Conservation (phyloP, 2,888 invertebrate genomes). For the Myopa testacea region DNA sequence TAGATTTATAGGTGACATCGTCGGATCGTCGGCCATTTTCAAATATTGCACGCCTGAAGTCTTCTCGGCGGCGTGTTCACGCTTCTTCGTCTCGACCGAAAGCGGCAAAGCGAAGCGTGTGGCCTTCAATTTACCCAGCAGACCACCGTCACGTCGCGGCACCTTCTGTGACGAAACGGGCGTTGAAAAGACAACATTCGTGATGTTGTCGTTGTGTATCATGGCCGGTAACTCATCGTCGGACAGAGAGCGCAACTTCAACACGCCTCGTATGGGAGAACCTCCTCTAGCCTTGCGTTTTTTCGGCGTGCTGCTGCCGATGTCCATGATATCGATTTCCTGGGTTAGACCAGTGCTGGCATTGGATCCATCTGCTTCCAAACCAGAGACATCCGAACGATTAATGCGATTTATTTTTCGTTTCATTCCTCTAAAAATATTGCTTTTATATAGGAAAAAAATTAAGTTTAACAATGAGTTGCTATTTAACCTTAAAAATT, state of each 20-base stretch:
- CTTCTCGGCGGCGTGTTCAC: constrained; percentile 64
- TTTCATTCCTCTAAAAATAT: constrained; percentile 72
- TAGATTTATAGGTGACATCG: constrained; percentile 72
- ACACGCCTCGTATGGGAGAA: constrained; percentile 70
- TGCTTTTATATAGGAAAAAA: constrained; percentile 8
- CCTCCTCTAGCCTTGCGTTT: constrained; percentile 71
- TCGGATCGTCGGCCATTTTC: constrained; percentile 66
- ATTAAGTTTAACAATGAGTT: neutral
- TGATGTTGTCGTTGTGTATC: constrained; percentile 69
- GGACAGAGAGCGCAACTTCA: constrained; percentile 75
- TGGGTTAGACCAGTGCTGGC: constrained; percentile 78
- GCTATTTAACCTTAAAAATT: constrained; percentile 58
- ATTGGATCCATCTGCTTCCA: constrained; percentile 69
- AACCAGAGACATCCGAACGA: constrained; percentile 60
- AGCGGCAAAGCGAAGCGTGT: constrained; percentile 67
- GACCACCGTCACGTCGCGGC: constrained; percentile 71
- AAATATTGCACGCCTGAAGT: constrained; percentile 59
- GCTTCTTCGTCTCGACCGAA: constrained; percentile 71
- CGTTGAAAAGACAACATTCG: constrained; percentile 84
- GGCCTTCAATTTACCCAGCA: constrained; percentile 69
- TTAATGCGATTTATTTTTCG: constrained; percentile 72
- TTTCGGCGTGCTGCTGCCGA: constrained; percentile 77
- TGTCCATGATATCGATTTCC: constrained; percentile 77
- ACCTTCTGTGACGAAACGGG: constrained; percentile 77
- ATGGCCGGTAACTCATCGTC: constrained; percentile 74